phyloP scores from a whole-genome alignment of 37 sponge, comb jelly and placozoan species.

The Dysidea cf. avara region DNA sequence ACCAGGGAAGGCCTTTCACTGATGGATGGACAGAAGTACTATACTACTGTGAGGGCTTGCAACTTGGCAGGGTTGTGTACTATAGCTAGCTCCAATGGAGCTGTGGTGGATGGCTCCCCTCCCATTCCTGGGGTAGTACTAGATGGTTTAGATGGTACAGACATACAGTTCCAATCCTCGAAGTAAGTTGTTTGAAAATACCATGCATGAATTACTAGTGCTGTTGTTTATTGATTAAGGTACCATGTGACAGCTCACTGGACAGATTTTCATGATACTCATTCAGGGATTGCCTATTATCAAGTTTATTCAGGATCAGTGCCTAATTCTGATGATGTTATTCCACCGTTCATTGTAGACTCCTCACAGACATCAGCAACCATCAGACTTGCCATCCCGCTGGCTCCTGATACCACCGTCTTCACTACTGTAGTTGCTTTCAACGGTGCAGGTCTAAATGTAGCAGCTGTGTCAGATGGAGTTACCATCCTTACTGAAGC shows the following conservation, averaged over 20 bases:
- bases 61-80: conserved; percentile 44
- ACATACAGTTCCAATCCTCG: conserved; percentile 47
- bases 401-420: conserved; percentile 14
- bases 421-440: conserved; percentile 44
- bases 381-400: neutral
- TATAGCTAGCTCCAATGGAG: conserved; percentile 64
- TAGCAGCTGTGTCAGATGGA: conserved; percentile 20
- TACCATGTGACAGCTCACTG: conserved; percentile 50
- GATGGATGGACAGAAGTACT: conserved; percentile 56
- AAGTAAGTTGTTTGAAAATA: conserved; percentile 31
- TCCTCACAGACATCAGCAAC: conserved; percentile 18
- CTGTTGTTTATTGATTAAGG: conserved; percentile 3
- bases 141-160: conserved; percentile 37
- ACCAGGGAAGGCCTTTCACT: conserved; percentile 28
- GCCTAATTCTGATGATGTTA: conserved; percentile 26
- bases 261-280: conserved; percentile 73
- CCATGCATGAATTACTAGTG: neutral
- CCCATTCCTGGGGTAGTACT: conserved; percentile 60
- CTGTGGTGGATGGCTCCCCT: conserved; percentile 63
- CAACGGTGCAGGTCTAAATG: conserved; percentile 40
- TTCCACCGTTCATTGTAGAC: conserved; percentile 40
- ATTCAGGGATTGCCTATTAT: conserved; percentile 47
- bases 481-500: conserved; percentile 31
- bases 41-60: conserved; percentile 58
- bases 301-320: conserved; percentile 42